Evolutionary conservation across 2,888 invertebrate species (phyloP), one percentile per base, ranked within the genome.

Genomic region (Monoplex corrugatus): DNA sequence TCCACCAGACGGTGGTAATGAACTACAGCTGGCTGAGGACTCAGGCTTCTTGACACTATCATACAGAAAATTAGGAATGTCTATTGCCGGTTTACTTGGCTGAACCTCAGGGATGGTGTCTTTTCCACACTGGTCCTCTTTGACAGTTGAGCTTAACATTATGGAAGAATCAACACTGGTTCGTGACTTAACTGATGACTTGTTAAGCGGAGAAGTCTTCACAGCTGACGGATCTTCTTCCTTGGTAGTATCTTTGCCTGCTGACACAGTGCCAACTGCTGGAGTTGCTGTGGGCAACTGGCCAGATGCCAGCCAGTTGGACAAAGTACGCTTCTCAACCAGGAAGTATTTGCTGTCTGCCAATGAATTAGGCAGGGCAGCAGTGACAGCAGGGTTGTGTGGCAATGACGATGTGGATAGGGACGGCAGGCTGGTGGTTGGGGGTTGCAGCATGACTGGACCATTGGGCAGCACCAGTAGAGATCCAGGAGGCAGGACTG

Each of bases 41-140:
- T 84, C 38, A 16, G 83, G n/a, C 19, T n/a, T 13, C 50, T 75
- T 68, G 16, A 35, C 40, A 68, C 16, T 78, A 6, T 84, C 89
- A 45, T 44, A 88, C 13, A 88, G 83, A 72, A 88, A 88, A 44
- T 88, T 88, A 28, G 88, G 88, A 32, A 88, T 72, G 19, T 57
- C 78, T 16, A 78, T 40, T 45, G 32, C 40, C 8, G 50, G 32
- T 80, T 38, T 80, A 50, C 43, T n/a, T 10, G 68, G 40, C n/a
- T 35, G 45, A 19, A 13, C 57, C 32, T 43, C 32, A 44, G 86
- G 43, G 43, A 38, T 8, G 44, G 43, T 23, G 3, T 72, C 38
- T 19, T 35, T 72, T 72, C 35, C 35, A 35, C 35, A 0, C 35
- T 0, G 19, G n/a, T n/a, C n/a, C n/a, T n/a, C n/a, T n/a, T n/a